These are phyloP conservation scores for Pseudomugil gertrudae DNA, from an alignment of 2,797 vertebrate genomes.

Conservation along the genomic window DNA sequence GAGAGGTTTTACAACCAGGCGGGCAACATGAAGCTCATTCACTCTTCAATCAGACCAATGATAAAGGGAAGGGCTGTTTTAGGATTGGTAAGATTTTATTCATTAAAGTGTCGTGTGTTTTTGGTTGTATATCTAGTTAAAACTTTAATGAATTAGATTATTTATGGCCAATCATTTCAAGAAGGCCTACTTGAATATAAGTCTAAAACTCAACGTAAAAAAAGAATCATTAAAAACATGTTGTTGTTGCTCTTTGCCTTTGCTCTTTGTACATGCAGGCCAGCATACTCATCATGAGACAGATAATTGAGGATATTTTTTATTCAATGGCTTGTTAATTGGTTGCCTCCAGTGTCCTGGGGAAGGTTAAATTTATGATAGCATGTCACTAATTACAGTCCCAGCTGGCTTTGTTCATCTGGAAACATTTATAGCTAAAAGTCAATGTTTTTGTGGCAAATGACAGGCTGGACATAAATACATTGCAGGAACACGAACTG, in stretches of 20 bases:
- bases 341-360: constrained; percentile 83
- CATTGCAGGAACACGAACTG: constrained; percentile 63
- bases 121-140: neutral
- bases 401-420: constrained; percentile 86
- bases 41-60: constrained; percentile 74
- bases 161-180: constrained; percentile 6
- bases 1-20: constrained; percentile 72
- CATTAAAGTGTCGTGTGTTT: constrained; percentile 42
- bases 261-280: constrained; percentile 77
- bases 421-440: constrained; percentile 83
- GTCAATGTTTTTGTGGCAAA: constrained; percentile 85
- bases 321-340: constrained; percentile 86
- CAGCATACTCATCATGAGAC: constrained; percentile 83
- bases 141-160: constrained; percentile 5
- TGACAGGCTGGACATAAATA: constrained; percentile 79
- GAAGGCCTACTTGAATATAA: constrained; percentile 7
- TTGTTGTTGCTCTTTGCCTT: constrained; percentile 61
- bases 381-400: constrained; percentile 85
- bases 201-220: constrained; percentile 37
- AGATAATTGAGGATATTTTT: constrained; percentile 86
- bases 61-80: constrained; percentile 66
- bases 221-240: constrained; percentile 47
- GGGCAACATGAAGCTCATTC: constrained; percentile 77
- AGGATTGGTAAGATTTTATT: constrained; percentile 48
- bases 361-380: constrained; percentile 87